Evolutionary conservation across 53 echinoderm and acorn worm genomes (phyloP).

Genomic region (Temnopleurus reevesii): DNA sequence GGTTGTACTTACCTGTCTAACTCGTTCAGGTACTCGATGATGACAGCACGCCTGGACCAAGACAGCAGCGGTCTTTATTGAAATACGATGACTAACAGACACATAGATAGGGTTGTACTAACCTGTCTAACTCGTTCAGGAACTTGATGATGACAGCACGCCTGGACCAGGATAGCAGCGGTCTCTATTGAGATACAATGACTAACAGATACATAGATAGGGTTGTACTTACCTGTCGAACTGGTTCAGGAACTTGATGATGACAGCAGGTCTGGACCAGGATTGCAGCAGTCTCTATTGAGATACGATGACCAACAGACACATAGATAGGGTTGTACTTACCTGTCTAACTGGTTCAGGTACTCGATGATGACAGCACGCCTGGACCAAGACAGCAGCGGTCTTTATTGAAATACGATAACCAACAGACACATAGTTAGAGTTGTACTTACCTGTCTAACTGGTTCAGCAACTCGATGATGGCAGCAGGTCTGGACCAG

Average conservation of each 20-base stretch:
- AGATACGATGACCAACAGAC: conserved; percentile 77
- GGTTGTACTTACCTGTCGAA: conserved; percentile 92
- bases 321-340: conserved; percentile 74
- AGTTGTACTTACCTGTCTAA: conserved; percentile 81
- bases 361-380: conserved; percentile 74
- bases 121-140: conserved; percentile 92
- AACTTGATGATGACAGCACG: conserved; percentile 70
- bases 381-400: conserved; percentile 61
- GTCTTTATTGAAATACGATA: conserved; percentile 73
- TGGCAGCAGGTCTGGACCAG: conserved; percentile 69
- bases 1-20: conserved; percentile 92
- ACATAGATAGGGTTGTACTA: conserved; percentile 64
- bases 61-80: conserved; percentile 64
- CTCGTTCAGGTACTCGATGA: conserved; percentile 81
- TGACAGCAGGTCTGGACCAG: conserved; percentile 69
- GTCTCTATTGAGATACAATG: conserved; percentile 70
- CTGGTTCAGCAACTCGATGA: conserved; percentile 78
- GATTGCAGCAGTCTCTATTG: conserved; percentile 65
- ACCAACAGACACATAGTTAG: conserved; percentile 78
- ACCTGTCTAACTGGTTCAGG: conserved; percentile 96
- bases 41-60: conserved; percentile 70
- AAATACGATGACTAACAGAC: conserved; percentile 79
- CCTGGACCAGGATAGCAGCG: conserved; percentile 64
- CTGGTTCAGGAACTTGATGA: conserved; percentile 78
- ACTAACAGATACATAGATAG: conserved; percentile 82